Base-by-base conservation (phyloP, 2,888 invertebrate genomes). In the Tenthredo livida region DNA sequence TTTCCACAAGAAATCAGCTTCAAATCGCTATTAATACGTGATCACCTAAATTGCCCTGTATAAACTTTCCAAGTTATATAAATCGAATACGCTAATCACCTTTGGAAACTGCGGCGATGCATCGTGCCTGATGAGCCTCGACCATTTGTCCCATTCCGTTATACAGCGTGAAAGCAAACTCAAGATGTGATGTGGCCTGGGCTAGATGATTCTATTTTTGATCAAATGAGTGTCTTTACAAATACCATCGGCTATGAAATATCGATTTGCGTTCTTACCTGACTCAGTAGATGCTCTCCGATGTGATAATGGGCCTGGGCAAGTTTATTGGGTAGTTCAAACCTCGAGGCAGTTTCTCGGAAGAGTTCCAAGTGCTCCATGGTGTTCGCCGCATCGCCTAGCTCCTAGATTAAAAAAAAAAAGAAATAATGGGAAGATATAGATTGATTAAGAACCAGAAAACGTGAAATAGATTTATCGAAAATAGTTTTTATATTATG, bases 281-380 rank as follows among this genome's bases (percentile, higher is more conserved):
- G 87, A 50, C 84, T 88, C 33, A 92, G 85, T 43, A 90, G 88
- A 86, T 90, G 88, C 75, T 92, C 89, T 25, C 91, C 92, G 3
- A 87, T 90, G 15, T 88, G 88, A 43, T 88, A 91, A 84, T 92
- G 89, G 21, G 90, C 91, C 29, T 91, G 88, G 2, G 92, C 92
- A 3, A 91, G 87, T 82, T 90, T 90, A 3, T 87, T 77, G 2
- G 84, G 61, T 5, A 91, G 85, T 6, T 88, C 37, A 67, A 85
- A 89, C 9, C 88, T 40, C 0, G 72, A 50, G 2, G 92, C 91
- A 9, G 37, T 87, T 78, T 89, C 86, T 17, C 88, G 85, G 0
- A 89, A 86, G 75, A 87, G 72, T 33, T 75, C 29, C 17, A 91
- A 87, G 80, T 92, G 89, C 47, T 88, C 89, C 4, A 90, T 87